Base-by-base conservation (phyloP, 1,140 invertebrate genomes). In the Idris sp. region DNA sequence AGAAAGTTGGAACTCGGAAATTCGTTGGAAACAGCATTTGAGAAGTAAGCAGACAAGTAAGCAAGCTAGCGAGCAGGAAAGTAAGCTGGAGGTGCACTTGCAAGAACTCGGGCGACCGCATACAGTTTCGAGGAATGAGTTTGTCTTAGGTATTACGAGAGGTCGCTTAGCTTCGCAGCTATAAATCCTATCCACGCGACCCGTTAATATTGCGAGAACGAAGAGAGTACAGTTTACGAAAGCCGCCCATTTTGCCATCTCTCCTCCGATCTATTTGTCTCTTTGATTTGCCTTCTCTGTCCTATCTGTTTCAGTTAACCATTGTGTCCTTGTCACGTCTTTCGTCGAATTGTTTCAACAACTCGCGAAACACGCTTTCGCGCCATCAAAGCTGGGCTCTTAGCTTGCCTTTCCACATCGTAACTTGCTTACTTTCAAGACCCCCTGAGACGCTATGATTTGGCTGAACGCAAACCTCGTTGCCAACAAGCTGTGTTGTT, bases 61-160 rank as follows among this genome's bases (percentile, higher is more conserved):
- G 67, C 46, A 69, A 53, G 64, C 49, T 15, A 25, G 10, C 44
- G 10, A 31, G 36, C 28, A 10, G 18, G 30, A 18, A 19, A 30
- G 33, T 40, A 19, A 15, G 15, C 38, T 33, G 11, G 18, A 9
- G 65, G 41, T 62, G 59, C 65, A 72, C 71, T 18, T 44, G 53
- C 43, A 44, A 58, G 40, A 13, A 41, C 46, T 26, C 35, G 58
- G 48, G 44, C 64, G 71, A 81, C 71, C 69, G 65, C 72, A 68
- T 67, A 56, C 78, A 76, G 78, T 77, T 71, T 74, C 61, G 71
- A 72, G 65, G 49, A 61, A 77, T 72, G 80, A 82, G 82, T 84
- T 84, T 84, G 82, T 84, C 83, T 85, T 83, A 83, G 79, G 80
- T 83, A 84, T 85, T 83, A 80, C 81, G 81, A 78, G 54, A 73